Evolutionary conservation across 2,888 invertebrate species (phyloP), one percentile per base, ranked within the genome.

Genomic region (Nudaria mundana): DNA sequence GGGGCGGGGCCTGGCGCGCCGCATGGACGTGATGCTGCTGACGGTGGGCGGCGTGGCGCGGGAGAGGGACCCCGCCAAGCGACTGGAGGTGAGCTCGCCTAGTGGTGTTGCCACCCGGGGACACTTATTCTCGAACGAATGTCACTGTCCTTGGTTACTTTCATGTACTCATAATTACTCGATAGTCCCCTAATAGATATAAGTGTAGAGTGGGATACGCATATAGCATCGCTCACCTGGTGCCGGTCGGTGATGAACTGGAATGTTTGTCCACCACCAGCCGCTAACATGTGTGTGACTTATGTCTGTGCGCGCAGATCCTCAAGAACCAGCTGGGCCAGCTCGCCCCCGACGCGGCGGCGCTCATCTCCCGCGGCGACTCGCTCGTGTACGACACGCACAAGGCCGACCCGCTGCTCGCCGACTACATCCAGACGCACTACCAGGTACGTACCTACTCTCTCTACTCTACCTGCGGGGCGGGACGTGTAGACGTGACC

Each of bases 341-440:
- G 39, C 75, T 94, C 48, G 94, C 94, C 7, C 94, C 94, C 2
- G 94, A 94, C 71, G 94, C 94, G 43, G 95, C 94, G 4, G 91
- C 92, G 40, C 82, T 94, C 20, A 94, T 95, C 51, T 94, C 94
- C 11, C 92, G 92, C 66, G 95, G 95, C 0, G 95, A 95, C 76
- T 92, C 93, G 40, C 82, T 95, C 28, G 93, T 94, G 15, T 91
- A 94, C 72, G 91, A 90, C 25, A 91, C 91, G n/a, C 94, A 94
- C 72, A 73, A 67, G 47, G 66, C 70, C 14, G 82, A 90, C 64
- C 91, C 92, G 13, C 71, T 72, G 24, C 81, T 91, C n/a, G 92
- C 92, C 0, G 90, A 90, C 41, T 85, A 84, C 59, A 77, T 93
- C 42, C 91, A 90, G 59, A 83, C 81, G 26, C 89, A 85, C 46